phyloP scores from a whole-genome alignment of 1,140 invertebrate species.

The Apis laboriosa region DNA sequence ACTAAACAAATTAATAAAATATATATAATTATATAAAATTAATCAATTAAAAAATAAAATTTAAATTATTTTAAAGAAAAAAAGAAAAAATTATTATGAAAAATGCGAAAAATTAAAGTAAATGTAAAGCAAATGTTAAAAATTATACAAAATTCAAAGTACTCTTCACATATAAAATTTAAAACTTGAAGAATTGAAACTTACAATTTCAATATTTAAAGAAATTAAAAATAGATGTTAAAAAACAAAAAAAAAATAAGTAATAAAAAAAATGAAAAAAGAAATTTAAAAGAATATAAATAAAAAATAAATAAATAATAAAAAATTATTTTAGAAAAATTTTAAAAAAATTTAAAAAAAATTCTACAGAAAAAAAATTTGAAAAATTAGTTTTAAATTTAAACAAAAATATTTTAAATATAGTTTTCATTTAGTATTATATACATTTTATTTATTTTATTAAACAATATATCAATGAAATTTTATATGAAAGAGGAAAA shows the following conservation, averaged over 20 bases:
- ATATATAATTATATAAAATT: no score
- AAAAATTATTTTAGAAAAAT: not conserved
- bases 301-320: not conserved
- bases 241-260: no score
- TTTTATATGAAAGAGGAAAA: no score
- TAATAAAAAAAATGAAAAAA: not conserved
- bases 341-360: not conserved
- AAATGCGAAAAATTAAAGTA: not conserved
- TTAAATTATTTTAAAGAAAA: not conserved
- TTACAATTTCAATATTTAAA: not conserved
- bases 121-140: not conserved
- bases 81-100: not conserved
- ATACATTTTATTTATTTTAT: no score
- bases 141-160: not conserved
- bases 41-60: no score
- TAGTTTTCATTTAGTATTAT: not conserved
- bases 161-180: no score
- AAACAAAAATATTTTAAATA: not conserved
- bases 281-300: not conserved
- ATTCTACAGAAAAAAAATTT: not conserved
- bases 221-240: not conserved
- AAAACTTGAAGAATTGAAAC: not conserved
- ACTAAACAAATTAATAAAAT: no score
- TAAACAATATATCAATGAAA: no score
- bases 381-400: not conserved